Conservation (phyloP, 2,888 invertebrate species). For the Elegia similella region DNA sequence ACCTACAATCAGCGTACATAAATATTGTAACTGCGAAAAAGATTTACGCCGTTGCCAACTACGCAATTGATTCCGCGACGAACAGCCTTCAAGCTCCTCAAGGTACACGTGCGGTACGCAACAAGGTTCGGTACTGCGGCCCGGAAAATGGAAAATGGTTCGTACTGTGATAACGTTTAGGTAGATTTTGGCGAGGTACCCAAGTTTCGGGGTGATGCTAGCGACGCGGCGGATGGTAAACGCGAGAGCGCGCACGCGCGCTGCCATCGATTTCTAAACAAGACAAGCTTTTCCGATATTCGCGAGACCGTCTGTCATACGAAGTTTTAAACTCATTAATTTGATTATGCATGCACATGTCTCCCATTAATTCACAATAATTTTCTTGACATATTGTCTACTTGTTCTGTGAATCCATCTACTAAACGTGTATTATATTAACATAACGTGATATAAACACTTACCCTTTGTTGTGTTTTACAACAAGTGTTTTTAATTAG, state of each 20-base stretch:
- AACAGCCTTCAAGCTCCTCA: neutral
- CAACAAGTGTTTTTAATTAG: too few species aligned
- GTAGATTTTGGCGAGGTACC: constrained; percentile 17
- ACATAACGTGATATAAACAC: too few species aligned
- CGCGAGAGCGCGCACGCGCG: constrained; percentile 56
- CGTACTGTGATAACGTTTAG: constrained; percentile 13
- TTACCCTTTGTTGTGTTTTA: too few species aligned
- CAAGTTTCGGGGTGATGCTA: constrained; percentile 18
- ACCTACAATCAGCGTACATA: too few species aligned
- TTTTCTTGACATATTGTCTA: too few species aligned
- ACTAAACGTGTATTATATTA: too few species aligned
- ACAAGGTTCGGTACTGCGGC: neutral
- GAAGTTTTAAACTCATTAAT: constrained; percentile 14
- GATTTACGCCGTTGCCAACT: neutral
- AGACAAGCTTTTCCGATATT: constrained; percentile 49
- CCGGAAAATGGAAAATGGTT: constrained; percentile 2
- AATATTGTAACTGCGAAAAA: neutral
- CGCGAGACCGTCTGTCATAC: constrained; percentile 20
- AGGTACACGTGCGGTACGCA: neutral
- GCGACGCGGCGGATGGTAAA: constrained; percentile 31
- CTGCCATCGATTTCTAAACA: constrained; percentile 57
- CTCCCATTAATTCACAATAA: too few species aligned
- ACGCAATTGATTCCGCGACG: neutral
- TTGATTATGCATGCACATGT: neutral
- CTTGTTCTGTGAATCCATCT: too few species aligned